phyloP scores from a whole-genome alignment of 2,888 invertebrate genomes.

The Parnassius glacialis region DNA sequence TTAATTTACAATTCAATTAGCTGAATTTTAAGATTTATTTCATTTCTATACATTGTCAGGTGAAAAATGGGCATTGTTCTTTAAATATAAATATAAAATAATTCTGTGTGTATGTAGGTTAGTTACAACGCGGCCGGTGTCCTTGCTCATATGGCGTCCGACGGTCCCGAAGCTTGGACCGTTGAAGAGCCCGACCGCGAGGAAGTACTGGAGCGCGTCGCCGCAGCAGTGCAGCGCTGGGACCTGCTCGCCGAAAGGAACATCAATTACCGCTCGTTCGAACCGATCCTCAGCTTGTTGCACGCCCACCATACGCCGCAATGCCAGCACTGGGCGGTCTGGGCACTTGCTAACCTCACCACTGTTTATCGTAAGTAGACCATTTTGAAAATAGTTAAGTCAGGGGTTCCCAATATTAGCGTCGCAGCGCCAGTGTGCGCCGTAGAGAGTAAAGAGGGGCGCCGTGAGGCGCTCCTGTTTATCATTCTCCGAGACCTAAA shows the following conservation, averaged over 20 bases:
- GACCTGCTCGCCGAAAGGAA: slow-evolving; percentile 92
- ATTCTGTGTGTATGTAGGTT: slow-evolving; percentile 73
- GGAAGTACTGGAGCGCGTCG: slow-evolving; percentile 87
- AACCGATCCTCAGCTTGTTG: slow-evolving; percentile 93
- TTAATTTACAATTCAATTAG: too few relatives aligned
- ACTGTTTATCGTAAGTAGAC: slow-evolving; percentile 91
- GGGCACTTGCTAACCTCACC: slow-evolving; percentile 98
- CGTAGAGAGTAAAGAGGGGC: too few relatives aligned
- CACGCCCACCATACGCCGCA: slow-evolving; percentile 92
- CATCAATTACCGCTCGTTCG: slow-evolving; percentile 96
- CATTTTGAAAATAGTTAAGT: neutral
- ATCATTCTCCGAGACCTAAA: too few relatives aligned
- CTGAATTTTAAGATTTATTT: too few relatives aligned
- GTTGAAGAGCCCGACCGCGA: slow-evolving; percentile 85
- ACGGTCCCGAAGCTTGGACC: slow-evolving; percentile 92
- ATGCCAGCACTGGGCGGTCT: slow-evolving; percentile 98
- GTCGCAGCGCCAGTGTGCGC: too few relatives aligned
- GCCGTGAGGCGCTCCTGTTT: too few relatives aligned
- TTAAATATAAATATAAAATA: too few relatives aligned
- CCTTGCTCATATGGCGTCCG: slow-evolving; percentile 96
- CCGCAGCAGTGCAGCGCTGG: slow-evolving; percentile 93
- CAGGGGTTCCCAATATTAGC: too few relatives aligned
- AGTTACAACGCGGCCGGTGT: slow-evolving; percentile 98
- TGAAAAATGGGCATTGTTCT: too few relatives aligned
- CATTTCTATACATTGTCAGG: too few relatives aligned